These are phyloP conservation scores for Mesochorus sp. DNA, from an alignment of 2,888 invertebrate species.

Conservation along the genomic window DNA sequence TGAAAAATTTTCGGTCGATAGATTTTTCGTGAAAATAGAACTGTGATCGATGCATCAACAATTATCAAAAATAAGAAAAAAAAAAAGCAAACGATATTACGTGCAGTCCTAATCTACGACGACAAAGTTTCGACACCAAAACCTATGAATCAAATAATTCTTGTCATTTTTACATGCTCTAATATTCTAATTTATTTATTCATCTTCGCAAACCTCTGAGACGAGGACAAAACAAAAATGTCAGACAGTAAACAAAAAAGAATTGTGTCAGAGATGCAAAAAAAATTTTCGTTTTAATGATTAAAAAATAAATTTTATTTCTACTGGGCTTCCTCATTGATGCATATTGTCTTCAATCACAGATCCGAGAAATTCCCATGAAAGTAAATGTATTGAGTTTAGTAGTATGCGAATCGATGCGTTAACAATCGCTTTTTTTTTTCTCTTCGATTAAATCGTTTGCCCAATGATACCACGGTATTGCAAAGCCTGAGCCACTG, in stretches of 20 bases:
- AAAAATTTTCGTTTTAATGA: too few species aligned
- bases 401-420: too few species aligned
- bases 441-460: too few species aligned
- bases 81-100: background rate
- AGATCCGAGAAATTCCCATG: too few species aligned
- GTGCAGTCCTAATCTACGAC: background rate
- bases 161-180: background rate
- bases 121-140: background rate
- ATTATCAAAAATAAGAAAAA: background rate
- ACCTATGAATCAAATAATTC: slow-evolving; percentile 20
- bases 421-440: too few species aligned
- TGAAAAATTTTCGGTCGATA: slow-evolving; percentile 45
- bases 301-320: too few species aligned
- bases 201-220: background rate
- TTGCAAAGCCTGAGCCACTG: slow-evolving; percentile 20
- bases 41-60: slow-evolving; percentile 30
- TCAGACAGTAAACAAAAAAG: too few species aligned
- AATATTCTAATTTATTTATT: slow-evolving; percentile 31
- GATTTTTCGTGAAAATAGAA: slow-evolving; percentile 46
- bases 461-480: slow-evolving; percentile 10
- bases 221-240: background rate
- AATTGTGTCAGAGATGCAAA: too few species aligned
- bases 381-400: too few species aligned
- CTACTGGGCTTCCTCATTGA: background rate
- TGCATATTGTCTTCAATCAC: too few species aligned